These are phyloP conservation scores for Agrenia bidenticulata DNA, from an alignment of 2,888 invertebrate species.

Conservation along the genomic window DNA sequence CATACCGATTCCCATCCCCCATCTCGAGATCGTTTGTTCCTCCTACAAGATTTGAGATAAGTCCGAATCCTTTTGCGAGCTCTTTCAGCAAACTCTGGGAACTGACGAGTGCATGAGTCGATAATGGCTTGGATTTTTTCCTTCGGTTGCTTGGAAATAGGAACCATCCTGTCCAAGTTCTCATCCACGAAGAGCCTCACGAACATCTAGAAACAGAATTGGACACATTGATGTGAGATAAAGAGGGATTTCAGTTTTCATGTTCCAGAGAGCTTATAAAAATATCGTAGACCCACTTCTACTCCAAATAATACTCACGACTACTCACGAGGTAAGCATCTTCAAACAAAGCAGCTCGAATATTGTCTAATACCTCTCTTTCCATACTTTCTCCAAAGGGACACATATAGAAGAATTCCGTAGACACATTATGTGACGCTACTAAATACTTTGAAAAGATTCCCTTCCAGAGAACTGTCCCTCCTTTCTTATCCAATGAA, in stretches of 20 bases:
- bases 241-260: too few relatives aligned
- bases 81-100: slow-evolving; percentile 93
- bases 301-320: too few relatives aligned
- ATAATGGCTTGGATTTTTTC: slow-evolving; percentile 97
- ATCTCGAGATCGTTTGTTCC: slow-evolving; percentile 89
- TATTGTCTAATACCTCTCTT: too few relatives aligned
- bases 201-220: slow-evolving; percentile 76
- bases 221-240: background rate
- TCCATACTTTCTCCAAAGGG: too few relatives aligned
- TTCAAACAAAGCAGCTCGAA: too few relatives aligned
- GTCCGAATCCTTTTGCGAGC: slow-evolving; percentile 92
- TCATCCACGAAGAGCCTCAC: slow-evolving; percentile 95
- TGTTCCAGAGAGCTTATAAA: too few relatives aligned
- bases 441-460: slow-evolving; percentile 10
- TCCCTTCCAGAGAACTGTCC: background rate
- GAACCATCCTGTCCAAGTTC: slow-evolving; percentile 92
- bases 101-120: slow-evolving; percentile 93
- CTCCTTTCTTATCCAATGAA: background rate
- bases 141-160: slow-evolving; percentile 95
- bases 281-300: too few relatives aligned
- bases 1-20: slow-evolving; percentile 86
- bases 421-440: background rate
- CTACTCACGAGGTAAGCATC: too few relatives aligned
- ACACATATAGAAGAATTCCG: background rate
- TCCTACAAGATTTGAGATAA: slow-evolving; percentile 90